Conservation (phyloP, 1,140 invertebrate species). For the Bacillus rossius region DNA sequence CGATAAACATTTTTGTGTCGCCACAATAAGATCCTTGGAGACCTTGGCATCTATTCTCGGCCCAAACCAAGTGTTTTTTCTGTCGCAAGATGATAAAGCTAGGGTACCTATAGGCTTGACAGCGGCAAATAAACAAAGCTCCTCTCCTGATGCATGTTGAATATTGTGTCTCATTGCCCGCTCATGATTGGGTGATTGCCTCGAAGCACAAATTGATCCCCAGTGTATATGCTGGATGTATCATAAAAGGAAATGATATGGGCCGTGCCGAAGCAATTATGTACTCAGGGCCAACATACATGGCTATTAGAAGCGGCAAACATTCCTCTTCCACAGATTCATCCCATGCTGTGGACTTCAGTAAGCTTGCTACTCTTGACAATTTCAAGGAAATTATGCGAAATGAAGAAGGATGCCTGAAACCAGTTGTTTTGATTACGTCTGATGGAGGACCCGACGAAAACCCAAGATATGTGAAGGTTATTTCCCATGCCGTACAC, state of each 20-base stretch:
- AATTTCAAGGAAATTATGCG: constrained; percentile 27
- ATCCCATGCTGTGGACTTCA: neutral
- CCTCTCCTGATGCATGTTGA: constrained; percentile 38
- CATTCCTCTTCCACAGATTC: constrained; percentile 10
- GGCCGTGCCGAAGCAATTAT: constrained; percentile 30
- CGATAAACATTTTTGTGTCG: too few relatives aligned
- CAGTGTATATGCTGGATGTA: constrained; percentile 33
- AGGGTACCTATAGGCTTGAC: too few relatives aligned
- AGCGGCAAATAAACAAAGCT: neutral
- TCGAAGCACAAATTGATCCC: constrained; percentile 37
- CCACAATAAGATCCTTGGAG: too few relatives aligned
- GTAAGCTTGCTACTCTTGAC: constrained; percentile 23
- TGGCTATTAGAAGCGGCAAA: constrained; percentile 38
- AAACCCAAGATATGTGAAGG: constrained; percentile 38
- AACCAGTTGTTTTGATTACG: constrained; percentile 39
- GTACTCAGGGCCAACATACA: constrained; percentile 41
- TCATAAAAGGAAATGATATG: constrained; percentile 27
- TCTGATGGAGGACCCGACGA: constrained; percentile 41
- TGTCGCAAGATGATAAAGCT: too few relatives aligned
- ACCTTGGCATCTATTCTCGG: too few relatives aligned
- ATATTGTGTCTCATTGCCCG: constrained; percentile 37
- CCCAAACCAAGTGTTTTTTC: too few relatives aligned
- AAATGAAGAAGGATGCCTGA: constrained; percentile 26
- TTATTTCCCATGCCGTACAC: constrained; percentile 31
- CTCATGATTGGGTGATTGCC: constrained; percentile 43